Evolutionary conservation across 2,797 vertebrate species (phyloP).

Genomic region (Argentina silus): DNA sequence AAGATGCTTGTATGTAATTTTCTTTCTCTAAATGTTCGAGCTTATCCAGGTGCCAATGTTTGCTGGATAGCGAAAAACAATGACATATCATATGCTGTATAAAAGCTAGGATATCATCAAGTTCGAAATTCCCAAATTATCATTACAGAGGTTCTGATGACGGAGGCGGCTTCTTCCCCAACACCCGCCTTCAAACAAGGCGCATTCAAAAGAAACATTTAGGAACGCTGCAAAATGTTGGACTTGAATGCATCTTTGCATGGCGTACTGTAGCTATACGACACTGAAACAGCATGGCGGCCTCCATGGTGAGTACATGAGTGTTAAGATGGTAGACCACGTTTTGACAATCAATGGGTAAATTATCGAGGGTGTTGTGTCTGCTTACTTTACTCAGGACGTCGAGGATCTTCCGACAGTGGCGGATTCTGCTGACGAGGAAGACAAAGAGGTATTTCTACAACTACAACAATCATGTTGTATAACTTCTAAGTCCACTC

Average conservation of each 20-base stretch:
- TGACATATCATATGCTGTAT: too few species aligned
- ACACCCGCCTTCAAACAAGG: background rate
- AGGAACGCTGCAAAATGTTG: background rate
- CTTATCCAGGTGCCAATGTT: background rate
- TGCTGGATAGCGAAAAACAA: background rate
- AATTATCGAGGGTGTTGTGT: background rate
- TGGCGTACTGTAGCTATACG: background rate
- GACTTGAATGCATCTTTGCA: background rate
- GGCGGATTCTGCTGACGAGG: background rate
- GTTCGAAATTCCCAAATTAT: background rate
- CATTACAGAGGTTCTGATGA: background rate
- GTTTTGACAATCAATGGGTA: background rate
- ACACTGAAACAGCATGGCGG: constrained; percentile 25
- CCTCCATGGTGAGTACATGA: constrained; percentile 37
- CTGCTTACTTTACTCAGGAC: background rate
- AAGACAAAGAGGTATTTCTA: background rate
- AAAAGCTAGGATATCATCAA: too few species aligned
- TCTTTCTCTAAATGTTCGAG: background rate
- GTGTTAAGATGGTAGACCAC: background rate
- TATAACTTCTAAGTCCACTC: background rate
- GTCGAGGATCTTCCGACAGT: background rate
- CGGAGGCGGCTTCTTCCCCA: background rate
- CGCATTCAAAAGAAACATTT: constrained; percentile 4
- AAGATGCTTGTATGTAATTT: background rate
- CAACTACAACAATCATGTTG: background rate